These are phyloP conservation scores for Coregonus sp. DNA, from an alignment of 2,797 vertebrate species.

Conservation along the genomic window DNA sequence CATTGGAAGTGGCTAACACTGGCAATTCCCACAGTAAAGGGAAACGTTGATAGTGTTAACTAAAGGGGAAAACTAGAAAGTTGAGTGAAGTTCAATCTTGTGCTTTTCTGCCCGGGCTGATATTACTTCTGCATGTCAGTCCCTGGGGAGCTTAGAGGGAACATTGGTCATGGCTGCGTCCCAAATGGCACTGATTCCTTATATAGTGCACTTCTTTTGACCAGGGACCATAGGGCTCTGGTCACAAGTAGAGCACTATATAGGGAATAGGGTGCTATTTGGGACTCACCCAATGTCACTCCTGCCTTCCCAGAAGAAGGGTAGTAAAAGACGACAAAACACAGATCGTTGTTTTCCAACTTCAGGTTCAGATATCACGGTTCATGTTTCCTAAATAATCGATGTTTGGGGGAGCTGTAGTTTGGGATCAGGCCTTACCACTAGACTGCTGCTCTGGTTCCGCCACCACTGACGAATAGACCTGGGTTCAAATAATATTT, in stretches of 20 bases:
- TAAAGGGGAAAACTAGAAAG: too few relatives aligned
- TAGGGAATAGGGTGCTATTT: neutral
- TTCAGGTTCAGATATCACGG: constrained; percentile 69
- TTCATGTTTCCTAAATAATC: constrained; percentile 69
- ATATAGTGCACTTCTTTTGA: neutral
- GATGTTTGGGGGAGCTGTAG: constrained; percentile 36
- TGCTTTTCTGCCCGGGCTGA: too few relatives aligned
- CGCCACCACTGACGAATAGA: neutral
- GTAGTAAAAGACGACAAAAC: constrained; percentile 53
- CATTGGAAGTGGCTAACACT: too few relatives aligned
- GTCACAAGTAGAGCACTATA: neutral
- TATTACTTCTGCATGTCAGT: too few relatives aligned
- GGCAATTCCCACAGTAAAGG: too few relatives aligned
- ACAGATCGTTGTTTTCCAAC: constrained; percentile 60
- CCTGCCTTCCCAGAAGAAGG: constrained; percentile 59
- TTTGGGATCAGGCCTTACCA: constrained; percentile 55
- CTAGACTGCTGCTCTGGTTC: neutral
- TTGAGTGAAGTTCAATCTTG: too few relatives aligned
- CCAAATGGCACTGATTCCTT: neutral
- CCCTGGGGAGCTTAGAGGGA: too few relatives aligned
- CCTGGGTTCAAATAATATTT: neutral
- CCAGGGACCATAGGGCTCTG: neutral
- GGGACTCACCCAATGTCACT: constrained; percentile 45
- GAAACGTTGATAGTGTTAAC: too few relatives aligned
- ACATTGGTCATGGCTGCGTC: too few relatives aligned